These are phyloP conservation scores for Bathynomus jamesi DNA, from an alignment of 1,140 invertebrate species.

Conservation along the genomic window DNA sequence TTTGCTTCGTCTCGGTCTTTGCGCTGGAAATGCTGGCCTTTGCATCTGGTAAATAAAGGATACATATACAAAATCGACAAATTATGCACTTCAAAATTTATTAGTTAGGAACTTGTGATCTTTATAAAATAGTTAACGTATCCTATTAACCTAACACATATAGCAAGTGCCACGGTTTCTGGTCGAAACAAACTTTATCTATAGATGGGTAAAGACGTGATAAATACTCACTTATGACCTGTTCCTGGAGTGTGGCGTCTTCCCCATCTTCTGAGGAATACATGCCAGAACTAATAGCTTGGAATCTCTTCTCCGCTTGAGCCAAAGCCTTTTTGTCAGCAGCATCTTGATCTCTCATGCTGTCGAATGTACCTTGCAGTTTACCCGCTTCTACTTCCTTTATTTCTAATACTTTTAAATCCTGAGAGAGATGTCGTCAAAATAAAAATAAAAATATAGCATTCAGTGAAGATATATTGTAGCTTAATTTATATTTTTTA, in stretches of 20 bases:
- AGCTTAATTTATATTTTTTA: too few relatives aligned
- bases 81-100: too few relatives aligned
- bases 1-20: conserved; percentile 70
- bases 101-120: too few relatives aligned
- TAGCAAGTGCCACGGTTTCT: too few relatives aligned
- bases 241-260: conserved; percentile 77
- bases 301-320: conserved; percentile 66
- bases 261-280: conserved; percentile 70
- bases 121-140: too few relatives aligned
- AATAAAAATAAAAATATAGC: background rate
- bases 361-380: conserved; percentile 58
- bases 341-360: conserved; percentile 59
- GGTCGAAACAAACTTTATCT: too few relatives aligned
- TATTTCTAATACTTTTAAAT: conserved; percentile 54
- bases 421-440: conserved; percentile 47
- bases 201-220: too few relatives aligned
- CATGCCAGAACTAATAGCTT: conserved; percentile 74
- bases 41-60: conserved; percentile 51
- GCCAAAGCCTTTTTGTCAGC: conserved; percentile 58
- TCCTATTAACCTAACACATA: too few relatives aligned
- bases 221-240: conserved; percentile 64
- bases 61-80: background rate
- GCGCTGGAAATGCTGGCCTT: conserved; percentile 65
- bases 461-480: too few relatives aligned
- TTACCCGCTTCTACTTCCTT: conserved; percentile 62